These are phyloP conservation scores for Apodemus sylvaticus DNA, from an alignment of 2,113 vertebrate genomes.

Conservation along the genomic window DNA sequence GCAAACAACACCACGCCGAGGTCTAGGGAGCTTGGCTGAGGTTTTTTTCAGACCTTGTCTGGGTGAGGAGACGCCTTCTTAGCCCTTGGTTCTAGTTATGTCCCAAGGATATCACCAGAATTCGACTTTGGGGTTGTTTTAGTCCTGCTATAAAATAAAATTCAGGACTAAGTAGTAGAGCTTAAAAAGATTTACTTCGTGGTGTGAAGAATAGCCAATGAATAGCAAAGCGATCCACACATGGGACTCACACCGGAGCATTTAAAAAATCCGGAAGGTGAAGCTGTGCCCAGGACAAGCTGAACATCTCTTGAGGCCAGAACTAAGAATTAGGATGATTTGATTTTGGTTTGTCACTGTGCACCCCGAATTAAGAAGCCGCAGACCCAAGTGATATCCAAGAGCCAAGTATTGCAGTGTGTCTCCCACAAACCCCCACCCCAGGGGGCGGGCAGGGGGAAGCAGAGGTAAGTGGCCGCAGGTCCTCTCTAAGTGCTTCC, in stretches of 20 bases:
- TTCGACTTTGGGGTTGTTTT: background rate
- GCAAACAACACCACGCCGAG: background rate
- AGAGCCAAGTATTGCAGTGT: background rate
- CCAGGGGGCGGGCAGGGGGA: accelerated
- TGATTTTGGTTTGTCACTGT: background rate
- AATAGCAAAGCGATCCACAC: background rate
- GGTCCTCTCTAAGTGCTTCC: background rate
- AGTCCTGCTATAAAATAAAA: background rate
- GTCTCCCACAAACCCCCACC: background rate
- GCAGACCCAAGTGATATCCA: background rate
- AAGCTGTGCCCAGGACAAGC: background rate
- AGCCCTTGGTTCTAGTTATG: background rate
- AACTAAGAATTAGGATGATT: background rate
- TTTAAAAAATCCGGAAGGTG: background rate
- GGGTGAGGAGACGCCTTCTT: background rate
- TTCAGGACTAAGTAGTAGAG: background rate
- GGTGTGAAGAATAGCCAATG: background rate
- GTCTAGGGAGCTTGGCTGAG: background rate
- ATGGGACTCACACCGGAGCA: background rate
- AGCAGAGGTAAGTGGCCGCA: background rate
- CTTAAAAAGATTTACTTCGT: background rate
- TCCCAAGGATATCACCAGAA: background rate
- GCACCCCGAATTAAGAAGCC: background rate
- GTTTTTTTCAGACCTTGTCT: background rate
- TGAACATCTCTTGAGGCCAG: background rate